phyloP scores from a whole-genome alignment of 2,113 vertebrate species.

The Chiloscyllium plagiosum region DNA sequence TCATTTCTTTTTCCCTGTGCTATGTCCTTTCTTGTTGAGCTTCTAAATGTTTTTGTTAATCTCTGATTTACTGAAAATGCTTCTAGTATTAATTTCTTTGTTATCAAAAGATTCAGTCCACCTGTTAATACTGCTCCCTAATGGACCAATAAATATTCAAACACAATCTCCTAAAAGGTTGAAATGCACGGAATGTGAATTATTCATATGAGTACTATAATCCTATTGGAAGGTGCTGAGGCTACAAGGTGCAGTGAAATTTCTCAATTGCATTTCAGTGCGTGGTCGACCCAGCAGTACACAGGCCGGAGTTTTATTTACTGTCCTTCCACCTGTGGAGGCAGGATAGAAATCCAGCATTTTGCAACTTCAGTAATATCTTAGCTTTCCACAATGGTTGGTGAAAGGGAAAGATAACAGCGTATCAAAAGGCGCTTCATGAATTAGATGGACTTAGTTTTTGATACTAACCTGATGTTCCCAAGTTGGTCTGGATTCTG shows the following conservation, averaged over 20 bases:
- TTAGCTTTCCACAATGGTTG: neutral
- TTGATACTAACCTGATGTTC: neutral
- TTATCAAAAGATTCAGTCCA: neutral
- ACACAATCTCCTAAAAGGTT: neutral
- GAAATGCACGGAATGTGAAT: neutral
- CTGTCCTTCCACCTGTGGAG: neutral
- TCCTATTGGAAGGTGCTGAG: neutral
- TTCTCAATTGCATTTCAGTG: neutral
- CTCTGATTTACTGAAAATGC: slow-evolving; percentile 9
- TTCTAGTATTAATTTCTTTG: neutral
- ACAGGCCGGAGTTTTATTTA: neutral
- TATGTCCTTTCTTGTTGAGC: neutral
- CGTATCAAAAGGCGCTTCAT: neutral
- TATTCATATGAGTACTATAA: neutral
- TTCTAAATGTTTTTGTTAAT: neutral
- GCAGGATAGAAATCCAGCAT: neutral
- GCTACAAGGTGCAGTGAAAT: neutral
- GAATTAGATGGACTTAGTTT: neutral
- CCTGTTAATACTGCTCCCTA: neutral
- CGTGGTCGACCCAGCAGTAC: neutral
- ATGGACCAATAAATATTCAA: neutral
- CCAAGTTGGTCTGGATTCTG: neutral
- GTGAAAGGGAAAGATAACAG: neutral
- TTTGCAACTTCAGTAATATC: neutral
- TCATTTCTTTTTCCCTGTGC: neutral